Evolutionary conservation across 64 coral and sea anemone species (phyloP).

Genomic region (Orbicella faveolata): DNA sequence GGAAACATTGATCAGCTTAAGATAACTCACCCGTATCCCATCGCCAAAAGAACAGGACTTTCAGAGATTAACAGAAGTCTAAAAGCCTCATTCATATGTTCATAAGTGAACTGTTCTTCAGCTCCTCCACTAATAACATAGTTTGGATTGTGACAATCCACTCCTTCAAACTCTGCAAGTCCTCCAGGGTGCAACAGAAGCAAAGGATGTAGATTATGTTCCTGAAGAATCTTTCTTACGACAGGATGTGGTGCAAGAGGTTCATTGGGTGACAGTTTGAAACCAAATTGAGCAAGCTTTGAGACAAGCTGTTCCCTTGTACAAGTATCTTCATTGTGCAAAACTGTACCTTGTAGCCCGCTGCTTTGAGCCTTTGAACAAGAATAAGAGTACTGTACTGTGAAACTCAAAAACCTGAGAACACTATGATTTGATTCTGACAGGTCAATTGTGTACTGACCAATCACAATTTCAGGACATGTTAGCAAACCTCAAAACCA

Average conservation of each 20-base stretch:
- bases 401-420: too few relatives aligned
- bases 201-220: slow-evolving; percentile 76
- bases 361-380: slow-evolving; percentile 70
- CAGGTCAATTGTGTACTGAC: too few relatives aligned
- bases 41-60: slow-evolving; percentile 75
- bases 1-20: background rate
- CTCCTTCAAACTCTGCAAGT: slow-evolving; percentile 67
- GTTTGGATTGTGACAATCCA: slow-evolving; percentile 73
- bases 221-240: slow-evolving; percentile 47
- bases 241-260: slow-evolving; percentile 81
- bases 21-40: slow-evolving; percentile 83
- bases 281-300: slow-evolving; percentile 78
- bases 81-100: slow-evolving; percentile 96
- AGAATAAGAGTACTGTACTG: background rate
- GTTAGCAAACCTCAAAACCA: too few relatives aligned
- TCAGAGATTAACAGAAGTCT: slow-evolving; percentile 58
- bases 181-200: slow-evolving; percentile 79
- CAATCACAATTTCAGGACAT: too few relatives aligned
- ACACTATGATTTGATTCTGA: too few relatives aligned
- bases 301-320: slow-evolving; percentile 83
- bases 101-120: slow-evolving; percentile 78
- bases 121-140: slow-evolving; percentile 97
- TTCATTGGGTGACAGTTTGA: slow-evolving; percentile 64
- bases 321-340: slow-evolving; percentile 96
- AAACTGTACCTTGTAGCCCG: slow-evolving; percentile 80